These are phyloP conservation scores for Exocentrus adspersus DNA, from an alignment of 2,888 invertebrate species.

Conservation along the genomic window DNA sequence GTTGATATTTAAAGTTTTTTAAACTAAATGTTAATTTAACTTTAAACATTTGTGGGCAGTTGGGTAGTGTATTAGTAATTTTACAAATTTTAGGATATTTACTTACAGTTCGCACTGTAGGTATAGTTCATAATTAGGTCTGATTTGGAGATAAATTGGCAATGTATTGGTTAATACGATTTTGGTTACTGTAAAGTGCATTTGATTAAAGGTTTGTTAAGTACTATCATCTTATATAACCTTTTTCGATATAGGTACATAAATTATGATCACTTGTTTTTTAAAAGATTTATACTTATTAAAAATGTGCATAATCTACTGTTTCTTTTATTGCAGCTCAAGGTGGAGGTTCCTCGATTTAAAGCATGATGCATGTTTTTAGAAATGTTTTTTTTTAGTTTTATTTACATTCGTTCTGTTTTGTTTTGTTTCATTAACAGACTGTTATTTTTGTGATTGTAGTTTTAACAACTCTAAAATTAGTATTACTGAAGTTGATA, in stretches of 20 bases:
- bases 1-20: conserved; percentile 54
- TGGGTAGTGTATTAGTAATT: conserved; percentile 46
- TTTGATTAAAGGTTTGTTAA: conserved; percentile 25
- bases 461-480: conserved; percentile 20
- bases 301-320: conserved; percentile 39
- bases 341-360: conserved; percentile 42
- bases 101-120: conserved; percentile 45
- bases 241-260: conserved; percentile 10
- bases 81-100: conserved; percentile 47
- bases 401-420: conserved; percentile 31
- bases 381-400: conserved; percentile 30
- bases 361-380: conserved; percentile 42
- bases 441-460: conserved; percentile 32
- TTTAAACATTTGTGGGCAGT: conserved; percentile 46
- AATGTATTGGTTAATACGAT: conserved; percentile 44
- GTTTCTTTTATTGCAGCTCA: conserved; percentile 42
- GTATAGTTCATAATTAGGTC: conserved; percentile 41
- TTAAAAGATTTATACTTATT: conserved; percentile 36
- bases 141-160: conserved; percentile 44
- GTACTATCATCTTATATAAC: conserved; percentile 12
- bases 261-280: conserved; percentile 32
- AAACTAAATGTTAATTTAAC: conserved; percentile 52
- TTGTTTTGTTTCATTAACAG: conserved; percentile 29
- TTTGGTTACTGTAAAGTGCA: conserved; percentile 44
- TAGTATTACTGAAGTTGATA: conserved; percentile 23